phyloP scores from a whole-genome alignment of 2,113 vertebrate species.

The Mobula hypostoma region DNA sequence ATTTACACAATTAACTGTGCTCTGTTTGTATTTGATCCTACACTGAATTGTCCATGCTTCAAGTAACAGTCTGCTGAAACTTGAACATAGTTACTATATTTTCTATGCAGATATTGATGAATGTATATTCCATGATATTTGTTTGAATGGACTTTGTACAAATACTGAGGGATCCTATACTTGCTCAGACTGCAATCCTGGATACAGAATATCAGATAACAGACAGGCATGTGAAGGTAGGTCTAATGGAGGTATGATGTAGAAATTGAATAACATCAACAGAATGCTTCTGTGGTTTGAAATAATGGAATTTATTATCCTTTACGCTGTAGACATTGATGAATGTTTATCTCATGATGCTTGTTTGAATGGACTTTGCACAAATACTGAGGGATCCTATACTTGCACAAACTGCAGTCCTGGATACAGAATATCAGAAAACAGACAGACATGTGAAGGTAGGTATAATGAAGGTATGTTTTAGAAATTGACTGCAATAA shows the following conservation, averaged over 20 bases:
- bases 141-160: constrained; percentile 66
- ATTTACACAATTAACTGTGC: too few species aligned
- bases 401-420: constrained; percentile 65
- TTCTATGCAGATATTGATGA: constrained; percentile 69
- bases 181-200: constrained; percentile 65
- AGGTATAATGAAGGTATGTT: too few species aligned
- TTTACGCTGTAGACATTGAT: constrained; percentile 63
- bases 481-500: too few species aligned
- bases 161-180: constrained; percentile 75
- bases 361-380: constrained; percentile 68
- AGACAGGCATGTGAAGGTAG: constrained; percentile 72
- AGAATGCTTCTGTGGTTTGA: too few species aligned
- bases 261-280: too few species aligned
- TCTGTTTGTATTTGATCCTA: too few species aligned
- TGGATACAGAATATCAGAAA: constrained; percentile 66
- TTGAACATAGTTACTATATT: not conserved
- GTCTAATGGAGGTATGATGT: too few species aligned
- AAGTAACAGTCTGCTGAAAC: too few species aligned
- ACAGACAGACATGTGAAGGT: constrained; percentile 74
- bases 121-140: constrained; percentile 57
- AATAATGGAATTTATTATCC: not conserved
- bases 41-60: too few species aligned
- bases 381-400: constrained; percentile 76
- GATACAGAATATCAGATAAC: constrained; percentile 67
- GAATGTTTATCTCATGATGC: constrained; percentile 60